Evolutionary conservation across 2,797 vertebrate genomes (phyloP), one percentile per base, ranked within the genome.

Genomic region (Myoxocephalus aenaeus): DNA sequence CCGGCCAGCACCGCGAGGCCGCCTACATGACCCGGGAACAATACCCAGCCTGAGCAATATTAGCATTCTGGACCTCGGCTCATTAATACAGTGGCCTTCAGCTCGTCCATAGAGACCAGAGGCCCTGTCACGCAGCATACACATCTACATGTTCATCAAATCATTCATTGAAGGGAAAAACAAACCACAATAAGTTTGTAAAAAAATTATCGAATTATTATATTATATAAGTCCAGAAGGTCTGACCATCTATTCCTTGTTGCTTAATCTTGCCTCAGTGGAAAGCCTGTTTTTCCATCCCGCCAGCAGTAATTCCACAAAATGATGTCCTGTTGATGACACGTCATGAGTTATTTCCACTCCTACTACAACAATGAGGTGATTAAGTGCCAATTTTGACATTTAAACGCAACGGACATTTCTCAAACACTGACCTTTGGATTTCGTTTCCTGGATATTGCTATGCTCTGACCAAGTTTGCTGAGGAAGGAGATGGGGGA

Each of bases 401-500:
- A 3, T 7, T 67, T 38, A 10, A 46, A 20, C 15, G 64, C 6
- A 0, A 27, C 54, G 9, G 53, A 25, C 20, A 29, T n/a, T 54
- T 70, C 4, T 67, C 1, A 54, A 34, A 67, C 3, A 25, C 80
- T 81, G 73, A 98, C 98, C 97, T 99, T 99, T 27, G 98, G 98
- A 70, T 96, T 97, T 36, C 98, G 95, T 80, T 99, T 99, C 77
- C 98, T 95, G 32, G 98, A 98, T 90, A 99, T 98, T n/a, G 97
- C 97, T 70, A 99, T 95, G 84, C 96, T 98, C 88, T 99, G 98
- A 7, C 98, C 98, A 51, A 99, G 94, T 74, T 99, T 99, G 92
- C 97, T 99, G 3, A 99, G 93, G 93, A 99, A 99, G 79, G 97
- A 99, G 87, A 99, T 99, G 6, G 98, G 98, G 0, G 98, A 99